Conservation (phyloP, 2,797 vertebrate genomes). For the Sternarchorhynchus goeldii region DNA sequence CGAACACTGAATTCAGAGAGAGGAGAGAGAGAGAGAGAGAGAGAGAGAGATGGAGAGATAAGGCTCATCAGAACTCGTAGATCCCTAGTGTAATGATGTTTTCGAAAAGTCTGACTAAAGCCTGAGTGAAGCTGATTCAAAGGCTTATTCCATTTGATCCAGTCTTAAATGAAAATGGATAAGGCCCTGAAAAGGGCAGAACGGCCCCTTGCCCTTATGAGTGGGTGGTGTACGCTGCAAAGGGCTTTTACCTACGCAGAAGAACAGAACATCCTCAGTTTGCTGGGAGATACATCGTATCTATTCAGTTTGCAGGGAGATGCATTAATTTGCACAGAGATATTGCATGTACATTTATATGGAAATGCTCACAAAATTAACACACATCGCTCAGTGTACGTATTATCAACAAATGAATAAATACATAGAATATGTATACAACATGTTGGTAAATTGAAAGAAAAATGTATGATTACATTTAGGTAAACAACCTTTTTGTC, state of each 20-base stretch:
- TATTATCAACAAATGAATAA: no score
- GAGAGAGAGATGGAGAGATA: background rate
- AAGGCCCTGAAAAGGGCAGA: background rate
- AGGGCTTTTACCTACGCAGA: background rate
- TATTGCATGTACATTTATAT: background rate
- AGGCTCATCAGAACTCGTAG: background rate
- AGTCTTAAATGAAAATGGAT: background rate
- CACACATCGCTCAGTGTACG: no score
- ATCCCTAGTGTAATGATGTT: background rate
- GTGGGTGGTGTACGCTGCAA: background rate
- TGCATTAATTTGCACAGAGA: background rate
- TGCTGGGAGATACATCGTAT: background rate
- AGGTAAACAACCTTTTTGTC: no score
- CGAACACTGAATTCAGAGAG: no score
- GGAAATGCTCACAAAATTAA: no score
- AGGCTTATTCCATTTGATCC: background rate
- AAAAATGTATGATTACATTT: no score
- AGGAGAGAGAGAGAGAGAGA: no score
- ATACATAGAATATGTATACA: no score
- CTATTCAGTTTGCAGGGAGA: background rate
- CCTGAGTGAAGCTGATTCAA: background rate
- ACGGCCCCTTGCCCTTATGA: conserved; percentile 4
- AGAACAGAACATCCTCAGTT: conserved; percentile 1
- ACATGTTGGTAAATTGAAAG: no score
- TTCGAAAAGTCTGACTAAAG: background rate